Base-by-base conservation (phyloP, 1,140 invertebrate species). In the Drosophila dunni region DNA sequence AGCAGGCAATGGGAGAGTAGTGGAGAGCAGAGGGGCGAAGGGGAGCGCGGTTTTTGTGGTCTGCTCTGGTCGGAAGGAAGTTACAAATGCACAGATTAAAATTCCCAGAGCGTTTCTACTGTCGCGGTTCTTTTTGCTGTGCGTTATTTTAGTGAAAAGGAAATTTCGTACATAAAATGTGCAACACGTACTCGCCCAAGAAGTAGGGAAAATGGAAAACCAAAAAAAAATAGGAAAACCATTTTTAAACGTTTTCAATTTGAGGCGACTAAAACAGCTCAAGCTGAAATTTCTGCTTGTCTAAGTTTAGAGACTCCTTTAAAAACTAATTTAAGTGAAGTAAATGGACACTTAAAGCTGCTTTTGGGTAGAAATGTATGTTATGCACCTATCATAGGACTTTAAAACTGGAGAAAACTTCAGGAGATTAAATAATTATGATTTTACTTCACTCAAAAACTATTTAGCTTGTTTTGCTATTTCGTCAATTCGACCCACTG, bases 81-180 rank as follows among this genome's bases (percentile, higher is more conserved):
- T 81, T 81, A 76, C 74, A 80, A 84, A 85, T 85, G 81, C 78
- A 78, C 38, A 75, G 71, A 78, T 78, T 78, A 78, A 75, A 75
- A 78, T 75, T 78, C 75, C 58, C 61, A 69, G 60, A 58, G 64
- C 75, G 71, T 76, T 71, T 74, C 46, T 62, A 60, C 60, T 61
- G 45, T 75, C 60, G 60, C 46, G 46, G 67, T 61, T 29, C 72
- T 63, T 70, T 70, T 44, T 13, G 61, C 70, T 71, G 60, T 58
- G 60, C 54, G 70, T 46, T 57, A 68, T 42, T 60, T 68, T 48
- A 60, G 53, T 38, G 58, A 56, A 63, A 20, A 50, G 11, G 34
- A 69, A 29, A 56, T 57, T 68, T 68, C 29, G 36, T 40, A 50
- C 42, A 69, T 62, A 50, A 38, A 69, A 62, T 62, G 65, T 69